phyloP scores from a whole-genome alignment of 2,888 invertebrate species.

The Drosophila recens region DNA sequence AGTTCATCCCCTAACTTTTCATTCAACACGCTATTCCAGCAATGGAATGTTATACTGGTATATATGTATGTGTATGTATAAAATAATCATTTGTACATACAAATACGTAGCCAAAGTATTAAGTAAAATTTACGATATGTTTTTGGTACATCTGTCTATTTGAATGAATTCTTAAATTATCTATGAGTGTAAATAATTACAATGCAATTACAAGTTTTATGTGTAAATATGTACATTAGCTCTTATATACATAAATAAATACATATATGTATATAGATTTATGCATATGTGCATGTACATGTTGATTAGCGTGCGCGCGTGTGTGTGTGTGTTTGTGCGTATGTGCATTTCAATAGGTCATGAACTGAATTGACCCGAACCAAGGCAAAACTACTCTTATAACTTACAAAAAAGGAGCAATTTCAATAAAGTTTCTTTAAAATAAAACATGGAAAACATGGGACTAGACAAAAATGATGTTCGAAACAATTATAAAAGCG shows the following conservation, averaged over 20 bases:
- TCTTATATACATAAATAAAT: background rate
- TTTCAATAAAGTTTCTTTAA: background rate
- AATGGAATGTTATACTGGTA: slow-evolving; percentile 70
- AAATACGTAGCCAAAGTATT: background rate
- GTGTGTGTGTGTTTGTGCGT: slow-evolving; percentile 16
- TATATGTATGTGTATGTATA: slow-evolving; percentile 23
- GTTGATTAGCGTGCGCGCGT: slow-evolving; percentile 6
- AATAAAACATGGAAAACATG: too few species aligned
- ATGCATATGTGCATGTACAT: slow-evolving; percentile 9
- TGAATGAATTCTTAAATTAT: background rate
- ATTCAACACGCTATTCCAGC: slow-evolving; percentile 72
- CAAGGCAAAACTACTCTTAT: slow-evolving; percentile 24
- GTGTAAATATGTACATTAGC: background rate
- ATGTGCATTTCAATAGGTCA: slow-evolving; percentile 68
- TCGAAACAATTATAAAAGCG: background rate
- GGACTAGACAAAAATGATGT: background rate
- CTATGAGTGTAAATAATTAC: background rate
- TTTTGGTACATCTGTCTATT: background rate
- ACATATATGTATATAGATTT: background rate
- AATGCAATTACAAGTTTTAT: background rate
- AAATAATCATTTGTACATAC: slow-evolving; percentile 4
- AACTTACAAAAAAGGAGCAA: background rate
- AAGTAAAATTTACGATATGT: slow-evolving; percentile 29
- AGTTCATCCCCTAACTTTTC: slow-evolving; percentile 73
- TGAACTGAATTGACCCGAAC: slow-evolving; percentile 74